Evolutionary conservation across 2,113 vertebrate genomes (phyloP).

Genomic region (Vicugna pacos): DNA sequence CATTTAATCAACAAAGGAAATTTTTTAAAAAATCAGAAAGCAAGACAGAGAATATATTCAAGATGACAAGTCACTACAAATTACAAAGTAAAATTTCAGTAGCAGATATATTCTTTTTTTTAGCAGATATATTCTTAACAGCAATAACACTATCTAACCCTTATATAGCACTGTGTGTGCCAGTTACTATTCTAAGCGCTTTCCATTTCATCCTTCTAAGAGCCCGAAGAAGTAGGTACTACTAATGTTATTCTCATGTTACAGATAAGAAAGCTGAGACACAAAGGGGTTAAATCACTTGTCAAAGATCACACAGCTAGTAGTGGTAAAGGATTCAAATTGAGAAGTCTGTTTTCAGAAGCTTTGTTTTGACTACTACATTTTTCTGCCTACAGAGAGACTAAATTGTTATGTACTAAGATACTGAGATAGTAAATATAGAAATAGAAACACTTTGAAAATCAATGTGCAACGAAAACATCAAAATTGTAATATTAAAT

Average conservation of each 20-base stretch:
- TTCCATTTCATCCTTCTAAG: not conserved
- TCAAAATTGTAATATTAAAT: not conserved
- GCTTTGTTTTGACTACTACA: not conserved
- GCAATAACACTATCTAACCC: not conserved
- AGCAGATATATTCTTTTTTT: not conserved
- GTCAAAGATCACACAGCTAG: not conserved
- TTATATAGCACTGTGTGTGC: not conserved
- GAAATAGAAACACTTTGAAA: not conserved
- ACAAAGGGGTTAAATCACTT: not conserved
- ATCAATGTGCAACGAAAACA: not conserved
- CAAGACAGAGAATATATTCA: not conserved
- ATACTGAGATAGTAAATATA: not conserved
- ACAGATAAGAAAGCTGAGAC: not conserved
- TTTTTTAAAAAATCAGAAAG: not conserved
- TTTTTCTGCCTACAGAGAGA: not conserved
- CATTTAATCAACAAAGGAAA: conserved; percentile 12
- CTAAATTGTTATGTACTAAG: not conserved
- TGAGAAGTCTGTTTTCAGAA: not conserved
- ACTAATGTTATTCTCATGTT: not conserved
- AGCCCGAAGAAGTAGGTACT: not conserved
- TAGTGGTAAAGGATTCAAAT: not conserved
- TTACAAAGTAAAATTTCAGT: not conserved
- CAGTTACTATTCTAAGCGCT: not conserved
- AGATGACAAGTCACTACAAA: not conserved
- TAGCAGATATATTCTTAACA: not conserved